Base-by-base conservation (phyloP, 2,113 vertebrate species). In the Clinocottus analis region DNA sequence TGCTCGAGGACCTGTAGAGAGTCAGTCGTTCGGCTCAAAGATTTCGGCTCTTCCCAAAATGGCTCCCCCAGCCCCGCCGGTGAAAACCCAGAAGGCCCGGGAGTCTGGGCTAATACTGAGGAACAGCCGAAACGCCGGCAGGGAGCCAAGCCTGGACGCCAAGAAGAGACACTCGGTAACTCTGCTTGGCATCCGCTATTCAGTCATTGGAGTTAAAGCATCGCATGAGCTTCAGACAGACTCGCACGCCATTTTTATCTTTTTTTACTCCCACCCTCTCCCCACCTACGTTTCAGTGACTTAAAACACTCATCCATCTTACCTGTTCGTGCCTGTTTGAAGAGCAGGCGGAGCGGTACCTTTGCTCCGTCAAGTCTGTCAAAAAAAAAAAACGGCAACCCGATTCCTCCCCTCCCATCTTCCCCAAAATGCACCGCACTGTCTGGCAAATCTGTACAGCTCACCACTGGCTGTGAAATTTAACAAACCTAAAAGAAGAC, bases 111-210 rank as follows among this genome's bases (percentile, higher is more conserved):
- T 95, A 16, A 94, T 95, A 66, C 94, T 95, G 64, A 91, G 95
- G 73, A 94, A 94, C 89, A 95, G 94, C 83, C 93, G 93, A 65
- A 94, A 72, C 68, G 85, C 72, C 11, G 88, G 84, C 91, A 93
- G 91, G 88, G 94, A 95, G 31, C 78, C 83, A 10, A 83, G 82
- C 82, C 80, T 85, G 79, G 94, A 95, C 1, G 55, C 87, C 87
- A 92, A 90, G 88, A 95, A 93, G 91, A 94, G 91, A 92, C 92
- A 89, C 75, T 94, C 91, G 95, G 95, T 95, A 95, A 95, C 94
- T 93, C 79, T 90, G 81, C 89, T 90, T 83, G 90, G 87, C 91
- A 90, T 87, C 90, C 87, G 85, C 89, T 92, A 83, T 89, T 93
- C 90, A 91, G 68, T 94, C 89, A 91, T 90, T 94, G 93, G 93